Base-by-base conservation (phyloP, 2,113 vertebrate genomes). In the Pterophyllum scalare region DNA sequence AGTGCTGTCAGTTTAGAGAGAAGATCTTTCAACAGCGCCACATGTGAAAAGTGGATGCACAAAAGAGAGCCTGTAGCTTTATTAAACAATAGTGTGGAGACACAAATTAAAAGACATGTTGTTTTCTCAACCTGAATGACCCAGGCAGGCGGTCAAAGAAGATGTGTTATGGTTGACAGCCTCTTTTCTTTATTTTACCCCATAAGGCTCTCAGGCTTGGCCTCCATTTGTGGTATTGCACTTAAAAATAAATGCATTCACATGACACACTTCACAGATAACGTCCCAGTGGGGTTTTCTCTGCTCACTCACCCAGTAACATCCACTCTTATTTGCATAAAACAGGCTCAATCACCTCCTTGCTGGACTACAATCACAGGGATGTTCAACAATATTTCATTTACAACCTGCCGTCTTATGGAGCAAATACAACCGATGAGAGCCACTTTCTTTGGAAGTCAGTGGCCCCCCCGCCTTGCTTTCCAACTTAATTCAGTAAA, bases 231-330 rank as follows among this genome's bases (percentile, higher is more conserved):
- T 57, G 56, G n/a, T 7, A 54, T 75, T 2, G 20, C 77, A 81
- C 90, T 93, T 88, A 76, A 90, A 92, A 89, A 86, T 90, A 83
- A 90, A 92, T 20, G 84, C 84, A 75, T 76, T 87, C 88, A 81
- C 85, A 67, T 90, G 93, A 88, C 94, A 94, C 91, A 89, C 86
- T 91, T 93, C 59, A 59, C 67, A 59, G 75, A 90, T 78, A 89
- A 91, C 77, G 74, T 89, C 87, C 87, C 86, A 87, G 67, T 24
- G 54, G 82, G 85, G 77, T 43, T 83, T 83, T 72, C 88, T 75
- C 62, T 86, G 87, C 77, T 88, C 88, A 67, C 33, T 86, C 93
- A 88, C 40, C 93, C 92, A 72, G 57, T 72, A 86, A 82, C 91
- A 89, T 87, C 62, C 35, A 78, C 64, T 88, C 46, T 3, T 5